Evolutionary conservation across 1,140 invertebrate genomes (phyloP), one percentile per base, ranked within the genome.

Genomic region (Andricus grossulariae): DNA sequence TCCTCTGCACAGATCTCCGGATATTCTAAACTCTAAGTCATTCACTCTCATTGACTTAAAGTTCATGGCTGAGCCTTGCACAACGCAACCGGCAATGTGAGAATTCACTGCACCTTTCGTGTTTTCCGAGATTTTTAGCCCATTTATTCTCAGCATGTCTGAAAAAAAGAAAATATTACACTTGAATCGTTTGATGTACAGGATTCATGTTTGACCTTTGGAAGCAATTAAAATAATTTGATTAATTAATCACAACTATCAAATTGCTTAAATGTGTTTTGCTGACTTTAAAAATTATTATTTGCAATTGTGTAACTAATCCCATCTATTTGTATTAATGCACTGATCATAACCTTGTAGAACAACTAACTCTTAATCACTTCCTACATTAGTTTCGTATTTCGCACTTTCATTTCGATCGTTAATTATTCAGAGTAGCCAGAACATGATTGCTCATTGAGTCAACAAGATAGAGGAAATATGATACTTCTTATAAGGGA

Each of bases 51-150:
- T 79, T 84, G 77, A 80, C 60, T 82, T 84, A 86, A 85, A 85
- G 80, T 85, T 86, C 83, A 85, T 60, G 82, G 82, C 74, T 83
- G 76, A 83, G 79, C 72, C 83, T 84, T 85, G 76, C 82, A 85
- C 82, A 83, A 84, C 76, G 83, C 80, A 76, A 71, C 79, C 32
- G 77, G 74, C 78, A 74, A 50, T 66, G 77, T 83, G 82, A 83
- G 82, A 83, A 83, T 78, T 81, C 74, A 80, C 80, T 83, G 77
- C 77, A 39, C 77, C 82, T 83, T 78, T 80, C 78, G 80, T 81
- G 76, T 75, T 75, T 78, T 74, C 75, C 74, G 72, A 73, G 78
- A 39, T 39, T 66, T 66, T 66, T 39, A 66, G 60, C 39, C 21
- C 25, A 66, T 66, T 66, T 66, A 66, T 66, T 66, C 32, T 32